Percentiles rank a stretch among this genome's conserved stretches.
phyloP scores from a whole-genome alignment of 2,113 vertebrate genomes.

The Pluvianellus socialis region DNA sequence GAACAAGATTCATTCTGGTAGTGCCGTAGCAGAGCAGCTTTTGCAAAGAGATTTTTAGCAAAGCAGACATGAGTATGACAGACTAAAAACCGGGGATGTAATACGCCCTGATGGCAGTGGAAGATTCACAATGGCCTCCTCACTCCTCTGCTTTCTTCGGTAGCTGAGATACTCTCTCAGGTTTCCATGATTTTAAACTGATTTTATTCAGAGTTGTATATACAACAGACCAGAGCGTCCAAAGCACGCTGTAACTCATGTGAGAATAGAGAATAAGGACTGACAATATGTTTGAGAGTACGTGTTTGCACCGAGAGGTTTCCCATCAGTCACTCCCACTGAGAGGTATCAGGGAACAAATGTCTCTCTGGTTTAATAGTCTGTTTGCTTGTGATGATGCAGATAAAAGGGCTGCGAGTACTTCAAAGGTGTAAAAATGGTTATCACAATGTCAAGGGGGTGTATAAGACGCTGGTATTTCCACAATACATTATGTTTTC shows the following conservation, averaged over 20 bases:
- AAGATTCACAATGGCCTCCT: neutral
- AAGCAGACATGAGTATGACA: neutral
- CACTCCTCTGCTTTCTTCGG: neutral
- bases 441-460: too few species aligned
- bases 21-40: rapidly evolving
- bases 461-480: too few species aligned
- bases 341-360: neutral
- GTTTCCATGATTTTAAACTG: neutral
- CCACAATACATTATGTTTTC: neutral
- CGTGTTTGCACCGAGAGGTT: neutral
- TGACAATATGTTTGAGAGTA: neutral
- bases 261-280: neutral
- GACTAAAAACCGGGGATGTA: neutral
- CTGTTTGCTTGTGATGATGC: neutral
- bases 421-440: neutral
- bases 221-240: neutral
- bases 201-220: neutral
- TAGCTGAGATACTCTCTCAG: neutral
- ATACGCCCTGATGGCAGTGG: neutral
- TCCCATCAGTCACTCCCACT: neutral
- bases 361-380: rapidly evolving
- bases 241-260: rapidly evolving
- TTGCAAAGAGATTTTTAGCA: neutral
- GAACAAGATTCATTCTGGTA: rapidly evolving
- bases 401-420: neutral